phyloP scores from a whole-genome alignment of 2,888 invertebrate species.

The Chaitophorus viminalis region DNA sequence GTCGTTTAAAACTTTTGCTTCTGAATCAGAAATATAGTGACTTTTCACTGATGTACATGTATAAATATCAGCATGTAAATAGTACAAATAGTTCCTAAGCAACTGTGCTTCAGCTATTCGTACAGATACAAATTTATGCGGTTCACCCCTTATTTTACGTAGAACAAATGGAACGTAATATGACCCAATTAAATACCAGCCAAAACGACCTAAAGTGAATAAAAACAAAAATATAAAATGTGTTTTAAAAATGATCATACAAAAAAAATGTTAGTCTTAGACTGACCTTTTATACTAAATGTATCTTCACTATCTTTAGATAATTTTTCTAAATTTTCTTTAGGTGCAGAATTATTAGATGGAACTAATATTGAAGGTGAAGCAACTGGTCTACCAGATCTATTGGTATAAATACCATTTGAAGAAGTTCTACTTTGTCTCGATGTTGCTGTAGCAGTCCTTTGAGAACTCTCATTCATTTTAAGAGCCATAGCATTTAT shows the following conservation, averaged over 20 bases:
- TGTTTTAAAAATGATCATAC: background rate
- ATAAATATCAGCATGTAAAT: slow-evolving; percentile 88
- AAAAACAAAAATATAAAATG: slow-evolving; percentile 12
- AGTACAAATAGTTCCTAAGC: slow-evolving; percentile 87
- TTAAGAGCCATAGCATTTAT: slow-evolving; percentile 87
- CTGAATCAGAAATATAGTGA: slow-evolving; percentile 91
- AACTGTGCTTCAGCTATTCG: slow-evolving; percentile 92
- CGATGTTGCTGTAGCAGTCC: background rate
- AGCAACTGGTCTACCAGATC: slow-evolving; percentile 21
- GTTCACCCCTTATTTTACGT: slow-evolving; percentile 70
- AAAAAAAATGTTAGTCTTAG: background rate
- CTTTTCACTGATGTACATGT: slow-evolving; percentile 91
- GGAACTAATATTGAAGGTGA: background rate
- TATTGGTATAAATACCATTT: slow-evolving; percentile 65
- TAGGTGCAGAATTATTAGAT: background rate
- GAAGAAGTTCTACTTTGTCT: slow-evolving; percentile 74
- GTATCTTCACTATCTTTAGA: slow-evolving; percentile 7
- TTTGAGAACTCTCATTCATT: slow-evolving; percentile 70
- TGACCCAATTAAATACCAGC: slow-evolving; percentile 89
- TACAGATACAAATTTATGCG: slow-evolving; percentile 91
- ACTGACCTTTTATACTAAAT: slow-evolving; percentile 4
- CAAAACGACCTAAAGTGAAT: slow-evolving; percentile 73
- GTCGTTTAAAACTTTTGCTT: slow-evolving; percentile 89
- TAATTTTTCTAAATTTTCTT: background rate
- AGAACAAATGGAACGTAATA: slow-evolving; percentile 89